These are phyloP conservation scores for Formica exsecta DNA, from an alignment of 1,140 invertebrate genomes.

Conservation along the genomic window DNA sequence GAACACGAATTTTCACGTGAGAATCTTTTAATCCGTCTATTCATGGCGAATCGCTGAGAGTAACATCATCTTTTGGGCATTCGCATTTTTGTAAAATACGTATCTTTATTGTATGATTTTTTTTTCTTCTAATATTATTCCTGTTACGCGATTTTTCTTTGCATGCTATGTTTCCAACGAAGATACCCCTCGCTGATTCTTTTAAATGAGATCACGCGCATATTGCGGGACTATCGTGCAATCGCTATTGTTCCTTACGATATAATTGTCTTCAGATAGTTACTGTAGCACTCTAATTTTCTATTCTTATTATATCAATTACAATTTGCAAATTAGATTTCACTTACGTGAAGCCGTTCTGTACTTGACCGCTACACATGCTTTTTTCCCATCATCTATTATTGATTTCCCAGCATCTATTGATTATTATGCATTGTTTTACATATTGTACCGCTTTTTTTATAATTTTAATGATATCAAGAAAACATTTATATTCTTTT, in stretches of 20 bases:
- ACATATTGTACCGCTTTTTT: neutral
- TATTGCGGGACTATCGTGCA: conserved; percentile 19
- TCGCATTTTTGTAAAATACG: neutral
- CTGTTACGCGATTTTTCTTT: conserved; percentile 15
- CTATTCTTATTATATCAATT: conserved; percentile 28
- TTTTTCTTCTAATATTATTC: conserved; percentile 1
- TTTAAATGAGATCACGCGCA: conserved; percentile 24
- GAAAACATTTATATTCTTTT: neutral
- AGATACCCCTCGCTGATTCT: conserved; percentile 23
- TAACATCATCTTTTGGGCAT: neutral
- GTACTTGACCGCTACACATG: neutral
- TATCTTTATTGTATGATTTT: neutral
- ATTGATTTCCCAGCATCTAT: neutral
- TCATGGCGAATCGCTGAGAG: neutral
- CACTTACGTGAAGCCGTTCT: neutral
- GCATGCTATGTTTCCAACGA: conserved; percentile 8
- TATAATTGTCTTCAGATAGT: conserved; percentile 23
- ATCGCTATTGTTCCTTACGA: conserved; percentile 22
- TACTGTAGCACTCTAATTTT: conserved; percentile 15
- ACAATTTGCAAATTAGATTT: conserved; percentile 26
- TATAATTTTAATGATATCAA: neutral
- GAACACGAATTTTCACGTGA: conserved; percentile 1
- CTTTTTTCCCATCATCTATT: neutral
- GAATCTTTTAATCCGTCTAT: neutral
- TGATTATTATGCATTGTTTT: neutral